Percentiles rank a stretch among this genome's conserved stretches.
phyloP scores from a whole-genome alignment of 2,113 vertebrate species.

The Trinectes maculatus region DNA sequence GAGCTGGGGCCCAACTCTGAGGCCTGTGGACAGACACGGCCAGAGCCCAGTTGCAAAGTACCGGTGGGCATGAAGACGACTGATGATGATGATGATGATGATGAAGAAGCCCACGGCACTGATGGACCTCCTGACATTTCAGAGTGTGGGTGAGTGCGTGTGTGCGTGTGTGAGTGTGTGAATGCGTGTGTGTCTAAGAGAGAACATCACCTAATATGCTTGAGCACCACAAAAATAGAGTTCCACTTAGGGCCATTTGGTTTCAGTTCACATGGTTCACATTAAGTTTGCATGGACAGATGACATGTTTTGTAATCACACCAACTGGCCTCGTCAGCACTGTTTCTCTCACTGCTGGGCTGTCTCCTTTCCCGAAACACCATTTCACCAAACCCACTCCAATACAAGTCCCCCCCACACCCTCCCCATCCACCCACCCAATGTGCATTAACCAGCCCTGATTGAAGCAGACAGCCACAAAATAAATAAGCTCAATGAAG shows the following conservation, averaged over 20 bases:
- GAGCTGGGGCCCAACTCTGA: slow-evolving; percentile 74
- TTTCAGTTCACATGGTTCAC: slow-evolving; percentile 9
- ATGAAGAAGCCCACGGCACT: slow-evolving; percentile 83
- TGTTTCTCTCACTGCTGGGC: slow-evolving; percentile 3
- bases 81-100: slow-evolving; percentile 70
- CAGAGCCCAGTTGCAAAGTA: slow-evolving; percentile 82
- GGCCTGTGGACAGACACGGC: slow-evolving; percentile 85
- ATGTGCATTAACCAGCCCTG: slow-evolving; percentile 59
- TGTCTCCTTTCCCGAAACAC: slow-evolving; percentile 13
- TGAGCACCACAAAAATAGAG: slow-evolving; percentile 4
- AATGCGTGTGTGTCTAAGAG: neutral
- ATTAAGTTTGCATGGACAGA: slow-evolving; percentile 7
- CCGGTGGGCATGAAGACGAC: slow-evolving; percentile 87
- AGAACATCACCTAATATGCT: slow-evolving; percentile 18
- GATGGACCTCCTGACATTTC: slow-evolving; percentile 87
- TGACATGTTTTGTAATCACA: slow-evolving; percentile 17
- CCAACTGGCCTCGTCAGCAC: slow-evolving; percentile 3
- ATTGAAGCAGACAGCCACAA: slow-evolving; percentile 72
- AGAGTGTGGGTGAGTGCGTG: slow-evolving; percentile 88
- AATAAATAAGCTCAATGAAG: slow-evolving; percentile 79
- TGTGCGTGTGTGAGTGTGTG: slow-evolving; percentile 8
- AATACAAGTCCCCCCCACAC: slow-evolving; percentile 7
- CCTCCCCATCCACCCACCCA: slow-evolving; percentile 6
- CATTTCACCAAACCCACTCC: slow-evolving; percentile 18
- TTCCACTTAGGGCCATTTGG: neutral